Percentiles rank a stretch among this genome's conserved stretches.
Conservation (phyloP, 2,888 invertebrate species). For the Agrilus cyanescens region DNA sequence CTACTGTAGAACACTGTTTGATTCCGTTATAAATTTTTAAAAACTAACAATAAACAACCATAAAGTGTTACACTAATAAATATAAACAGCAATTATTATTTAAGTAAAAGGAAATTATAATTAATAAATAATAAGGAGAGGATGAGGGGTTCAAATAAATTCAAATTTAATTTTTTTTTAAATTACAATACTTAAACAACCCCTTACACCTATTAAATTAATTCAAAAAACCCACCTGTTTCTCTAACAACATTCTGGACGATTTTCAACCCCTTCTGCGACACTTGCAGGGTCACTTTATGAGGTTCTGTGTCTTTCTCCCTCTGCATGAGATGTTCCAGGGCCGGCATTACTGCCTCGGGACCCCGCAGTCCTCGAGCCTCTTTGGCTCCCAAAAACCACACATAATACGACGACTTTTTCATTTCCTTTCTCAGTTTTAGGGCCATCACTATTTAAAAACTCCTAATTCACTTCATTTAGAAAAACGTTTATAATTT, state of each 20-base stretch:
- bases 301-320: slow-evolving; percentile 78
- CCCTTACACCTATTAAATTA: slow-evolving; percentile 1
- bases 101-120: too few species aligned
- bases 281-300: slow-evolving; percentile 83
- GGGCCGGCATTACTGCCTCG: slow-evolving; percentile 75
- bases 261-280: slow-evolving; percentile 88
- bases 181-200: too few species aligned
- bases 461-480: too few species aligned
- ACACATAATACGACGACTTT: slow-evolving; percentile 83
- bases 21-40: too few species aligned
- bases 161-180: too few species aligned
- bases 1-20: too few species aligned
- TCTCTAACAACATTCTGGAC: slow-evolving; percentile 55
- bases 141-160: too few species aligned
- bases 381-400: slow-evolving; percentile 94
- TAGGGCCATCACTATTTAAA: slow-evolving; percentile 49
- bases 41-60: too few species aligned
- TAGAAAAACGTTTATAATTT: too few species aligned
- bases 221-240: slow-evolving; percentile 1
- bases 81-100: too few species aligned
- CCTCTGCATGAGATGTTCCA: slow-evolving; percentile 71
- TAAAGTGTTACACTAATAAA: too few species aligned
- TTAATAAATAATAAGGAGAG: too few species aligned
- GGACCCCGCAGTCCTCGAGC: slow-evolving; percentile 77
- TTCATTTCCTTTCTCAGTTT: slow-evolving; percentile 76